Evolutionary conservation across 2,888 invertebrate species (phyloP).

Genomic region (Thera britannica): DNA sequence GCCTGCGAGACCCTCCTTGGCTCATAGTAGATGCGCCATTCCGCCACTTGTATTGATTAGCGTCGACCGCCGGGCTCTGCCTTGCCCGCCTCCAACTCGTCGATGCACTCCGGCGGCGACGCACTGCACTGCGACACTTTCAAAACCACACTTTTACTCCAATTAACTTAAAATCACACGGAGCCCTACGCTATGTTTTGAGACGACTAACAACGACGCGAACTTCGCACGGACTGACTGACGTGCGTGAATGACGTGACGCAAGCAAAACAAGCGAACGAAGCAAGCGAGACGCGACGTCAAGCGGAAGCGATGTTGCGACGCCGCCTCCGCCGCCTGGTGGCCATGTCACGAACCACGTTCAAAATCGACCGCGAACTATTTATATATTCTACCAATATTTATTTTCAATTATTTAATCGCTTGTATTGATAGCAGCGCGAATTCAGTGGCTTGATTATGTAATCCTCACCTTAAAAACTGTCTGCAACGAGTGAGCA

Average conservation of each 20-base stretch:
- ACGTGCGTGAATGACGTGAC: slow-evolving; percentile 18
- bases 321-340: slow-evolving; percentile 52
- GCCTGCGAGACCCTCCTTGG: slow-evolving; percentile 78
- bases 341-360: slow-evolving; percentile 45
- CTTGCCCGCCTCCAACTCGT: slow-evolving; percentile 44
- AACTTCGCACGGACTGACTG: slow-evolving; percentile 67
- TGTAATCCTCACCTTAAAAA: slow-evolving; percentile 15
- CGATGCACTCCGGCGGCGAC: slow-evolving; percentile 48
- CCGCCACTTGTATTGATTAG: slow-evolving; percentile 67
- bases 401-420: slow-evolving; percentile 21
- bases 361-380: slow-evolving; percentile 74
- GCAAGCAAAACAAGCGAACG: too few species aligned
- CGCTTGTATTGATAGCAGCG: slow-evolving; percentile 1
- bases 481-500: slow-evolving; percentile 15
- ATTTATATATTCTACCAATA: slow-evolving; percentile 16
- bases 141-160: slow-evolving; percentile 32
- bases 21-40: slow-evolving; percentile 77
- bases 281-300: slow-evolving; percentile 63
- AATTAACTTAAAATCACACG: slow-evolving; percentile 50
- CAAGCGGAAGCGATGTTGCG: slow-evolving; percentile 38
- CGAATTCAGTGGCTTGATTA: slow-evolving; percentile 18
- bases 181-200: slow-evolving; percentile 65
- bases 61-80: slow-evolving; percentile 55
- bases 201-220: slow-evolving; percentile 63
- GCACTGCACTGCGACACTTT: slow-evolving; percentile 67